phyloP scores from a whole-genome alignment of 1,140 invertebrate genomes.

The Aphelinus certus region DNA sequence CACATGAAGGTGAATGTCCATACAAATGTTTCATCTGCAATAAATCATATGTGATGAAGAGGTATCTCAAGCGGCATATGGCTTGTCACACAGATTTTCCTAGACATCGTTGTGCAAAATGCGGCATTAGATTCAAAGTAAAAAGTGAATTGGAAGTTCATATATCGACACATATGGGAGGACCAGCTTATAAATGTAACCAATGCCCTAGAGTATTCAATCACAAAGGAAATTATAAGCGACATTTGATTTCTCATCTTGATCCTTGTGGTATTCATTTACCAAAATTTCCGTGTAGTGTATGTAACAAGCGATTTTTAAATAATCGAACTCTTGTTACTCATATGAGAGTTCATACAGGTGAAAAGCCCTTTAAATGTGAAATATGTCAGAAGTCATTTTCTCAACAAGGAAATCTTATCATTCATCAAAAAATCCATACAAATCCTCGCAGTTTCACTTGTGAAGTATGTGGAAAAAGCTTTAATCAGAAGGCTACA shows the following conservation, averaged over 20 bases:
- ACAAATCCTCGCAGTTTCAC: slow-evolving; percentile 65
- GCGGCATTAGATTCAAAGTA: slow-evolving; percentile 54
- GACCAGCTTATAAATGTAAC: slow-evolving; percentile 58
- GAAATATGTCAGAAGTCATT: slow-evolving; percentile 65
- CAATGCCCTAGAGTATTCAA: slow-evolving; percentile 60
- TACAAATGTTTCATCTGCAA: slow-evolving; percentile 71
- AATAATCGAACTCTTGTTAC: slow-evolving; percentile 61
- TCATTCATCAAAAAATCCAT: slow-evolving; percentile 70
- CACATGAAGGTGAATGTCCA: slow-evolving; percentile 69
- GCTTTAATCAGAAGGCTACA: slow-evolving; percentile 63
- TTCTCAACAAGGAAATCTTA: slow-evolving; percentile 68
- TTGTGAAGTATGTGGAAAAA: slow-evolving; percentile 66
- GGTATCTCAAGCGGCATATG: slow-evolving; percentile 70
- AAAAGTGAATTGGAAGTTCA: slow-evolving; percentile 58
- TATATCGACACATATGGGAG: slow-evolving; percentile 47
- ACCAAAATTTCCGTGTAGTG: slow-evolving; percentile 64
- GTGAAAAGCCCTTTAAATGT: slow-evolving; percentile 70
- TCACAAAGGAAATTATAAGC: slow-evolving; percentile 61
- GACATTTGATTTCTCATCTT: slow-evolving; percentile 57
- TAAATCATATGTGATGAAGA: slow-evolving; percentile 66
- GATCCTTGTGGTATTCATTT: slow-evolving; percentile 55
- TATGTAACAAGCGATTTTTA: slow-evolving; percentile 67
- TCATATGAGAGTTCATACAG: slow-evolving; percentile 74
- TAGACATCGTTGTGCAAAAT: slow-evolving; percentile 65
- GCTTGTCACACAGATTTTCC: slow-evolving; percentile 68